Conservation (phyloP, 2,113 vertebrate genomes). For the Thalassarche chlororhynchos region DNA sequence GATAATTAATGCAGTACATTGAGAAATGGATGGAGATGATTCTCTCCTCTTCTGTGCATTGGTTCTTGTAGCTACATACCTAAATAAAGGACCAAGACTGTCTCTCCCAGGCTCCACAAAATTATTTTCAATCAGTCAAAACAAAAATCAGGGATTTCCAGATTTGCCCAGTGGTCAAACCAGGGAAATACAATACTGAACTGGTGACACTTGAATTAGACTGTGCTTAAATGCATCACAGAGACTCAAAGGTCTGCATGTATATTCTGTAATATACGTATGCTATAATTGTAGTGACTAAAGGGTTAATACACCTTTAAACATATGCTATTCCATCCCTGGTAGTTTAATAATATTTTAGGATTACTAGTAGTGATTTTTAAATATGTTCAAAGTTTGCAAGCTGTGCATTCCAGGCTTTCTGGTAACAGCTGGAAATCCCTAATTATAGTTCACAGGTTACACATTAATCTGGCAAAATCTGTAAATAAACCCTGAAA, state of each 20-base stretch:
- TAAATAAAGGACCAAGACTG: neutral
- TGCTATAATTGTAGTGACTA: neutral
- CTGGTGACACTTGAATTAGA: neutral
- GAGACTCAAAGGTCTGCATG: neutral
- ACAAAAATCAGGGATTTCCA: neutral
- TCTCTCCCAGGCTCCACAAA: neutral
- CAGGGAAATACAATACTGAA: neutral
- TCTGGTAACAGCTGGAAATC: slow-evolving; percentile 76
- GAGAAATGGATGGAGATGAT: neutral
- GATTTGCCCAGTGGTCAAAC: neutral
- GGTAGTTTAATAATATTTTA: slow-evolving; percentile 68
- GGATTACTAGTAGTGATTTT: slow-evolving; percentile 57
- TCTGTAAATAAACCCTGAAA: slow-evolving; percentile 75
- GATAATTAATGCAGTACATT: neutral
- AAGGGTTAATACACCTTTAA: neutral
- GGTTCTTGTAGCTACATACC: neutral
- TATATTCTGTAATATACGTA: neutral
- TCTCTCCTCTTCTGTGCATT: neutral
- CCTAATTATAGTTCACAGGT: slow-evolving; percentile 75
- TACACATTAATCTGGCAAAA: slow-evolving; percentile 70
- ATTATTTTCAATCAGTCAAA: neutral
- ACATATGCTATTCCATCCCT: neutral
- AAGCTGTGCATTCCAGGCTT: slow-evolving; percentile 64
- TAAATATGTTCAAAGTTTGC: slow-evolving; percentile 46
- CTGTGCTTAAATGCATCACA: neutral